Evolutionary conservation across 2,797 vertebrate genomes (phyloP), one percentile per base, ranked within the genome.

Genomic region (Neostethus bicornis): DNA sequence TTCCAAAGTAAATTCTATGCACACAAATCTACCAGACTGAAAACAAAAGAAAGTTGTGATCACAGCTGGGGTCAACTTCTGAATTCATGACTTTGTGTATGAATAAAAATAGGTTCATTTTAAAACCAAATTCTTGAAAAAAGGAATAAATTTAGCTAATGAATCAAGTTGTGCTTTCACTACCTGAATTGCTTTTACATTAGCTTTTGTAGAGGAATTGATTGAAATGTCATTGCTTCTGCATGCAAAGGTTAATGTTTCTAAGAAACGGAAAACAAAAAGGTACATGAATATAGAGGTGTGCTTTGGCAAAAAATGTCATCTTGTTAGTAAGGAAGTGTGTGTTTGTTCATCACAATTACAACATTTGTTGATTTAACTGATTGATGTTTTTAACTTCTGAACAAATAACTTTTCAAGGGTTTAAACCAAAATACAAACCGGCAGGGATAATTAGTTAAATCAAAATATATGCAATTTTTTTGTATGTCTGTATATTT

Each of bases 181-280:
- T 68, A 41, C 81, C 85, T 62, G 61, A 86, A 77, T 80, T 74
- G 64, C 26, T 51, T 63, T 66, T 73, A 64, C 78, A 58, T 85
- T 90, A 90, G 88, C 83, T 85, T 85, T 84, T 49, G 74, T 69
- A 50, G 61, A 79, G 66, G 70, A 72, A 72, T 51, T 60, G 63
- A 73, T 79, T 86, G 54, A 84, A 87, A 82, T 61, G 29, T 58
- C 70, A 77, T 84, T 73, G 81, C 87, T 86, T 79, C 37, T 54
- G 20, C 34, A 52, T 51, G 37, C 52, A 17, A 79, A 85, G 84
- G 82, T 79, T 84, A 84, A 81, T 77, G 73, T 61, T 57, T 75
- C 35, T 45, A 35, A 73, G 46, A 41, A 17, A 46, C 28, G 45
- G 44, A 66, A 54, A 64, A 73, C 46, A 68, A 53, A 41, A 55